Evolutionary conservation across 2,113 vertebrate species (phyloP), one percentile per base, ranked within the genome.

Genomic region (Elgaria multicarinata): DNA sequence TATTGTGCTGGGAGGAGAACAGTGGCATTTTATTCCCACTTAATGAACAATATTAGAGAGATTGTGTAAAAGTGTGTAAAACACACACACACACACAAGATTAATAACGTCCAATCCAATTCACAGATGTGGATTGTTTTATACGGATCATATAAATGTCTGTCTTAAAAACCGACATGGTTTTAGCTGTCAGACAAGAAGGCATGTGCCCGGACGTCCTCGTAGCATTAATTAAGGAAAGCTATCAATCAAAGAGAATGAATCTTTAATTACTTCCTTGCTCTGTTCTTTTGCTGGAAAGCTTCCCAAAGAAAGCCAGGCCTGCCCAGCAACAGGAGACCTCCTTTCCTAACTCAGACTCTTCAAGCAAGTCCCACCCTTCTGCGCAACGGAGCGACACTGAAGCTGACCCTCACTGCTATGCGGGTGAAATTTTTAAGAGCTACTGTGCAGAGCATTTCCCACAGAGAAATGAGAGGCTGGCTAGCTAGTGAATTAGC

Each of bases 191-290:
- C 55, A 33, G n/a, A 26, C 71, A 77, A 72, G 42, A 62, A 86
- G 62, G n/a, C 3, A n/a, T 81, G 39, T 74, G 67, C 66, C 31
- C 24, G 14, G 9, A 74, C 28, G 55, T 72, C 66, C 67, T 88
- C 78, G 55, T 28, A 46, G 3, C 20, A 33, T 82, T 83, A 83
- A 90, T 86, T 74, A 81, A 86, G 67, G 22, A 74, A 71, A 80
- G 66, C 83, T 64, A 44, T 74, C 64, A 66, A 36, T 77, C 14
- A 53, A 71, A 86, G 76, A 7, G 10, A 86, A 64, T 14, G 6
- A 31, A 72, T 50, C 42, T 81, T 74, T 62, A 55, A 80, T 85
- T 44, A 42, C 53, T 46, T 50, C 39, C 39, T 81, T 81, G 53
- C 42, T 81, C n/a, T 72, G 53, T 72, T 80, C 55, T 31, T 16